Percentiles rank a stretch among this genome's conserved stretches.
These are phyloP conservation scores for Phycodurus eques DNA, from an alignment of 2,113 vertebrate species.

Conservation along the genomic window DNA sequence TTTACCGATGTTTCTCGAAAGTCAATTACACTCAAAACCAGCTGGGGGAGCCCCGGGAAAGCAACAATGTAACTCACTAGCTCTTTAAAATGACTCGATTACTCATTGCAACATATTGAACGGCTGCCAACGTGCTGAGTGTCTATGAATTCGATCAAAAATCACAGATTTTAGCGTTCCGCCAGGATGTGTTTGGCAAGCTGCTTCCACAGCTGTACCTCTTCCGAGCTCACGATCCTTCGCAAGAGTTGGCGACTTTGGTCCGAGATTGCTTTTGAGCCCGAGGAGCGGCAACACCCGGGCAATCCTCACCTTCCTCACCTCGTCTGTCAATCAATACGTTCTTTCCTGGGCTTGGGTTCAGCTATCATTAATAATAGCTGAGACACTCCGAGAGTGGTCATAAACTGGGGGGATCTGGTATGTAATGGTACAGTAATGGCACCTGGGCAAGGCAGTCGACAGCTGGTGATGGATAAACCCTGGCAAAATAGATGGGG, in stretches of 20 bases:
- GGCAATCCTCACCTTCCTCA: slow-evolving; percentile 64
- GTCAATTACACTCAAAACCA: too few relatives aligned
- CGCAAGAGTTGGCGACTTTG: neutral
- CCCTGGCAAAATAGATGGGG: slow-evolving; percentile 70
- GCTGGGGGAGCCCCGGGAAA: too few relatives aligned
- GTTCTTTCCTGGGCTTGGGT: slow-evolving; percentile 64
- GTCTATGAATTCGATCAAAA: neutral
- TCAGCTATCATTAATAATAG: slow-evolving; percentile 76
- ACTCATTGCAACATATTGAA: too few relatives aligned
- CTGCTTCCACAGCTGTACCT: slow-evolving; percentile 23
- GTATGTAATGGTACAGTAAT: slow-evolving; percentile 73
- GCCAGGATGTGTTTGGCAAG: slow-evolving; percentile 11
- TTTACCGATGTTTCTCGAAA: too few relatives aligned
- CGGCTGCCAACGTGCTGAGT: neutral
- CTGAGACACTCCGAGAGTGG: slow-evolving; percentile 71
- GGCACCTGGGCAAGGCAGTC: slow-evolving; percentile 65
- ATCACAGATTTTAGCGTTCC: neutral
- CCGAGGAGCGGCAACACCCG: slow-evolving; percentile 36
- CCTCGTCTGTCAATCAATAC: slow-evolving; percentile 75
- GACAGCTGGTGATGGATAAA: slow-evolving; percentile 74
- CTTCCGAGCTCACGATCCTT: slow-evolving; percentile 1
- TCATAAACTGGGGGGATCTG: slow-evolving; percentile 74
- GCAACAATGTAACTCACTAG: too few relatives aligned
- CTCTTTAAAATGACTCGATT: too few relatives aligned
- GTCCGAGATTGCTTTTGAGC: neutral